Conservation (phyloP, 2,113 vertebrate genomes). For the Machaerirhynchus nigripectus region DNA sequence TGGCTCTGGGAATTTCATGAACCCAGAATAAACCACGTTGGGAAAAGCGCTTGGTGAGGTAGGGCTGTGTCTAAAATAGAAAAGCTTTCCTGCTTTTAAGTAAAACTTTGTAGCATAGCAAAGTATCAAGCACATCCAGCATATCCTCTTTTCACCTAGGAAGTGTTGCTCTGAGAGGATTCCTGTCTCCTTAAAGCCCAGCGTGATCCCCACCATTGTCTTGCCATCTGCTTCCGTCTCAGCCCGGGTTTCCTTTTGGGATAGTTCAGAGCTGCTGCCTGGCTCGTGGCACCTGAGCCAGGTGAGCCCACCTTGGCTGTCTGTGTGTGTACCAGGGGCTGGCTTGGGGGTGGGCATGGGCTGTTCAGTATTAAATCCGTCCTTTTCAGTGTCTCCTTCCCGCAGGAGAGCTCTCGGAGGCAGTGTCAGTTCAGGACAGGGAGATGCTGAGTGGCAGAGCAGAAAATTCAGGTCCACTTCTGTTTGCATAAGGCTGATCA, state of each 20-base stretch:
- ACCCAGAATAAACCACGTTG: neutral
- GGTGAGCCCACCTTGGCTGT: neutral
- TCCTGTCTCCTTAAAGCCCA: neutral
- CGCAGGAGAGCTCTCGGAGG: neutral
- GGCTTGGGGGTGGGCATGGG: neutral
- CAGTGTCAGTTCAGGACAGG: neutral
- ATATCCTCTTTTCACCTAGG: neutral
- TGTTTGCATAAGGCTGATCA: neutral
- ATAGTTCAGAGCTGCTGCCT: neutral
- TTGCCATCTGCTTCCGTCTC: accelerated
- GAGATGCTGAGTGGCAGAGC: neutral
- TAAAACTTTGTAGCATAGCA: neutral
- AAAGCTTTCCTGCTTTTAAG: neutral
- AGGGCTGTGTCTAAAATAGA: neutral
- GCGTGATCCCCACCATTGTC: neutral
- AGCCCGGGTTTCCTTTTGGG: accelerated
- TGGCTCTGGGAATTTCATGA: neutral
- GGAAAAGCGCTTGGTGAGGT: neutral
- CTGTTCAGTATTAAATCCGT: neutral
- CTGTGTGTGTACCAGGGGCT: neutral
- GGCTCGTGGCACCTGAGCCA: neutral
- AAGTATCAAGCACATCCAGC: neutral
- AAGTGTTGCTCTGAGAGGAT: neutral
- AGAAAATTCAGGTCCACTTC: neutral
- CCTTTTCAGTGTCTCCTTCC: neutral